Conservation (phyloP, 2,797 vertebrate species). For the Mus caroli region DNA sequence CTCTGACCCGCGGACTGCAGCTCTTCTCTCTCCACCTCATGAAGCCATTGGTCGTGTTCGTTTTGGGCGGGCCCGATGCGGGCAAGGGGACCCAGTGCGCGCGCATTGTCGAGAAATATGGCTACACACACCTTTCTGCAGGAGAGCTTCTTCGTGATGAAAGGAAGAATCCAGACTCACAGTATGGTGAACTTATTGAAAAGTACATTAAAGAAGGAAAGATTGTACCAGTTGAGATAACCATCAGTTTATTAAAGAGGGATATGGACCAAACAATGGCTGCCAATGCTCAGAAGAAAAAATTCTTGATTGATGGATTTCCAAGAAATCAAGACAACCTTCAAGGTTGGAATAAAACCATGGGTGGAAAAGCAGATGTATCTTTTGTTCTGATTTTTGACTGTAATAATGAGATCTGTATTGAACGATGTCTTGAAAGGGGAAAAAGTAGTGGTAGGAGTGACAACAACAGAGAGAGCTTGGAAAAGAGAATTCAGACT, state of each 20-base stretch:
- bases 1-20: conserved; percentile 77
- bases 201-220: conserved; percentile 96
- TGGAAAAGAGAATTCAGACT: conserved; percentile 98
- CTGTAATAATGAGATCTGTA: conserved; percentile 96
- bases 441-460: conserved; percentile 97
- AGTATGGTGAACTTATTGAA: conserved; percentile 96
- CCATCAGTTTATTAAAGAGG: conserved; percentile 96
- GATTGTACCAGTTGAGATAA: conserved; percentile 98
- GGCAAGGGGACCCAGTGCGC: conserved; percentile 98
- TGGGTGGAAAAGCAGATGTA: conserved; percentile 96
- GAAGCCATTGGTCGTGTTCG: conserved; percentile 98
- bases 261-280: conserved; percentile 97
- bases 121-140: conserved; percentile 97
- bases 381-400: conserved; percentile 99
- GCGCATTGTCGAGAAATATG: conserved; percentile 95
- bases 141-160: conserved; percentile 97
- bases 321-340: conserved; percentile 99
- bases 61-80: conserved; percentile 97
- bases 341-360: conserved; percentile 95
- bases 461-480: conserved; percentile 97
- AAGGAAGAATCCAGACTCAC: conserved; percentile 93
- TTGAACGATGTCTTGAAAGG: conserved; percentile 96
- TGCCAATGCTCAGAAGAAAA: conserved; percentile 92
- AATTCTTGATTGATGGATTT: conserved; percentile 98
- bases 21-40: conserved; percentile 89